Base-by-base conservation (phyloP, 2,797 vertebrate species). In the Chaetophractus vellerosus region DNA sequence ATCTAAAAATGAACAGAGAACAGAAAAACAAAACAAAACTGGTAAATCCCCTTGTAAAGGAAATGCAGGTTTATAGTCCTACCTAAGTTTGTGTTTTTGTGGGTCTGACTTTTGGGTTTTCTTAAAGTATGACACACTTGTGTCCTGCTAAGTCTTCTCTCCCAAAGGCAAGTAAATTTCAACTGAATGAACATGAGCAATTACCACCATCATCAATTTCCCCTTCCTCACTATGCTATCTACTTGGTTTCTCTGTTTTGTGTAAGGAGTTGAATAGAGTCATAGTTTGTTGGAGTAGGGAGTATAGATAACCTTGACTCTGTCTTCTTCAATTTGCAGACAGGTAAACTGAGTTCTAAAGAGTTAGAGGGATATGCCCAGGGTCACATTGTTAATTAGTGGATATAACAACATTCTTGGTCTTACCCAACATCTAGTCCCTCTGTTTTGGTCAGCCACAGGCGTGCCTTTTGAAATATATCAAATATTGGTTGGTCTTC, bases 1-100 rank as follows among this genome's bases (percentile, higher is more conserved):
- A 52, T 72, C 48, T 76, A 38, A 33, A 85, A 92, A 87, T 68
- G 41, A 84, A 84, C 1, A 76, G 71, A 87, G 94, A 81, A 85
- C 31, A 66, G 66, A 59, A 69, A 48, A n/a, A n/a, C n/a, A n/a
- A n/a, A n/a, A 50, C 75, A 71, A 12, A 63, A 45, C n/a, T 36
- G 24, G n/a, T 33, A 36, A 71, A 78, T 75, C 31, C 28, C 15
- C 68, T 79, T 66, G 4, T 36, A 68, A 86, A 87, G 63, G 24
- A 38, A 72, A 12, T 24, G 8, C 19, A 31, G 90, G 31, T 16
- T 15, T 66, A 24, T 76, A 24, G 33, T 38, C n/a, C 28, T 66
- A 78, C 48, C 61, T 48, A 61, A 36, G n/a, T 63, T 41, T 61
- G 7, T 55, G 16, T 33, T 23, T 82, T 38, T 82, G 26, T 69